These are phyloP conservation scores for Lasioglossum figueresi DNA, from an alignment of 2,888 invertebrate genomes.

Conservation along the genomic window DNA sequence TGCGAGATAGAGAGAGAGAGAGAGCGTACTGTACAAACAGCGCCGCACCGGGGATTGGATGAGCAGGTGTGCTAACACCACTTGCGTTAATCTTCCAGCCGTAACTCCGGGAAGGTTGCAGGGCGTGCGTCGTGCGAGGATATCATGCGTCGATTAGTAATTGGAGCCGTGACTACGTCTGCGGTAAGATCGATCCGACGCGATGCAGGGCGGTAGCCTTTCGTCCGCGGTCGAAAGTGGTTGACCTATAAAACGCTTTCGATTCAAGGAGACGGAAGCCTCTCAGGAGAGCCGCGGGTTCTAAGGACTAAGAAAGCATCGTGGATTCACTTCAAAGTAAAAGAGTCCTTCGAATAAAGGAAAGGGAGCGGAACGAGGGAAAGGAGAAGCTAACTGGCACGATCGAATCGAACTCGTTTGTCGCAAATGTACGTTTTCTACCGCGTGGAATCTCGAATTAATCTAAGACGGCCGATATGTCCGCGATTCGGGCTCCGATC, in stretches of 20 bases:
- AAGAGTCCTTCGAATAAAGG: constrained; percentile 28
- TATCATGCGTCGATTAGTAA: constrained; percentile 75
- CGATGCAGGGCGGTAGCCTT: neutral
- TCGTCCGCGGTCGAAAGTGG: constrained; percentile 40
- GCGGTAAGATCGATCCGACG: constrained; percentile 54
- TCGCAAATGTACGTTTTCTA: neutral
- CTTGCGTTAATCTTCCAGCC: constrained; percentile 78
- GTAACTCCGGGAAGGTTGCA: constrained; percentile 70
- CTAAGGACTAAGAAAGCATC: constrained; percentile 21
- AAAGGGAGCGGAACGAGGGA: constrained; percentile 16
- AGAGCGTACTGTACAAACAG: constrained; percentile 29
- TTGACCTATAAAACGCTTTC: constrained; percentile 54
- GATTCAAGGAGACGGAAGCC: constrained; percentile 26
- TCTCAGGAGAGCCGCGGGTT: neutral
- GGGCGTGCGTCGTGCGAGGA: constrained; percentile 55
- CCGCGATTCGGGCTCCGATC: neutral
- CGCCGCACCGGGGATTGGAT: constrained; percentile 50
- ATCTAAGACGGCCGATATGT: neutral
- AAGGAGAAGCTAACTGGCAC: constrained; percentile 4
- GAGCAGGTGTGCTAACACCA: constrained; percentile 80
- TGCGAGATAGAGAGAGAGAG: neutral
- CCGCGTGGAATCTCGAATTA: neutral
- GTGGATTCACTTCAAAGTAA: constrained; percentile 28
- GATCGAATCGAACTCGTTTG: constrained; percentile 28
- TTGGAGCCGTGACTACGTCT: constrained; percentile 64